These are phyloP conservation scores for Lophura swinhoii DNA, from an alignment of 2,797 vertebrate genomes.

Conservation along the genomic window DNA sequence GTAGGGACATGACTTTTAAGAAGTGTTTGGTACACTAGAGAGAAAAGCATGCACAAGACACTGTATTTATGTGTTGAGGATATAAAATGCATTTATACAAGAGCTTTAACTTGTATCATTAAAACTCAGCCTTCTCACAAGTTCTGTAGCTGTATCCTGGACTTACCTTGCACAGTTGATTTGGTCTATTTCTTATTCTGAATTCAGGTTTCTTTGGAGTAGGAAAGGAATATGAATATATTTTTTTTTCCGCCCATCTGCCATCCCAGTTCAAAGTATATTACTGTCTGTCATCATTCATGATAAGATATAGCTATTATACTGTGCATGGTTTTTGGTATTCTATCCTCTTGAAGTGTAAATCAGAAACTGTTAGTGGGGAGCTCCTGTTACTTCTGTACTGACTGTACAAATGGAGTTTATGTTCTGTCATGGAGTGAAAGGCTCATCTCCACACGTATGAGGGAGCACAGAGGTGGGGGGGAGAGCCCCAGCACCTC, in stretches of 20 bases:
- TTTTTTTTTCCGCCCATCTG: too few species aligned
- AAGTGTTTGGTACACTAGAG: accelerated
- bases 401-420: background rate
- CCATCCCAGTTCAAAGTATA: background rate
- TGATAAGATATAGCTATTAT: background rate
- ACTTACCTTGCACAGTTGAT: background rate
- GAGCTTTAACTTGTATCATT: background rate
- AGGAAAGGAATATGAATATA: background rate
- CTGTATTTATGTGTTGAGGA: background rate
- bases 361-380: accelerated
- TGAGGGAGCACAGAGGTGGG: accelerated
- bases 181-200: background rate
- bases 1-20: background rate
- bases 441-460: accelerated
- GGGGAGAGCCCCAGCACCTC: background rate
- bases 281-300: background rate
- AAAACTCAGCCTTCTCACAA: background rate
- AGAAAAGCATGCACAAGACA: background rate
- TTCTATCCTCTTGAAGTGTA: background rate
- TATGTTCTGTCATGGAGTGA: accelerated
- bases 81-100: background rate
- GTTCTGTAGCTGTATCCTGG: background rate
- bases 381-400: background rate
- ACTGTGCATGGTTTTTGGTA: background rate
- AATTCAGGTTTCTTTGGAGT: background rate